Base-by-base conservation (phyloP, 2,888 invertebrate genomes). In the Caenorhabditis panamensis region DNA sequence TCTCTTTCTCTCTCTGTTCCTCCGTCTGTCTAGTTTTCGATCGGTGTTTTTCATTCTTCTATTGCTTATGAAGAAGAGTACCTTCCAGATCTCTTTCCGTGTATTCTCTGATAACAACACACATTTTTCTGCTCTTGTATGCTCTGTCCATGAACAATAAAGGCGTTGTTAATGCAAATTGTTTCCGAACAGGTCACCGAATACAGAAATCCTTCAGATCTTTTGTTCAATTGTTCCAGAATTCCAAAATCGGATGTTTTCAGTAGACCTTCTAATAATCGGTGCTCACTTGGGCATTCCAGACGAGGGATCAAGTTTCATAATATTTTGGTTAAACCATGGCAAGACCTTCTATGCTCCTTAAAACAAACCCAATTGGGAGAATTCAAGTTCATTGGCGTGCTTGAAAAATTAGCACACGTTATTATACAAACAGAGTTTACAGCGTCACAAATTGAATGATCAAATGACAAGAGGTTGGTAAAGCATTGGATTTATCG, bases 401-500 rank as follows among this genome's bases (percentile, higher is more conserved):
- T 20, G 11, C 6, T 20, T 20, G 18, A 20, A 20, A 49, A 5
- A 20, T 9, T 37, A 41, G 20, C n/a, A 37, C n/a, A 26, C 9
- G 4, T 18, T 49, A 62, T 59, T 22, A 41, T 59, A 59, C 59
- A 59, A 41, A 59, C 59, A 59, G 1, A 22, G 20, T 2, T 8
- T 36, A 44, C 8, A 47, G 31, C n/a, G n/a, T n/a, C n/a, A n/a
- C n/a, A n/a, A n/a, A 41, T 6, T 11, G 2, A 53, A 51, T 3
- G 18, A 22, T 47, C 20, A 75, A 20, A 64, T 37, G 24, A 77
- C 69, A 13, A 77, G 68, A 2, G 79, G 80, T 31, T 62, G 73
- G 36, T 87, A 87, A 49, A 84, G 72, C 77, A 82, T 62, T 3
- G 87, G 88, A 64, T 88, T 88, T 41, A 87, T 75, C 44, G 85